Base-by-base conservation (phyloP, 2,888 invertebrate genomes). In the Agriopis aurantiaria region DNA sequence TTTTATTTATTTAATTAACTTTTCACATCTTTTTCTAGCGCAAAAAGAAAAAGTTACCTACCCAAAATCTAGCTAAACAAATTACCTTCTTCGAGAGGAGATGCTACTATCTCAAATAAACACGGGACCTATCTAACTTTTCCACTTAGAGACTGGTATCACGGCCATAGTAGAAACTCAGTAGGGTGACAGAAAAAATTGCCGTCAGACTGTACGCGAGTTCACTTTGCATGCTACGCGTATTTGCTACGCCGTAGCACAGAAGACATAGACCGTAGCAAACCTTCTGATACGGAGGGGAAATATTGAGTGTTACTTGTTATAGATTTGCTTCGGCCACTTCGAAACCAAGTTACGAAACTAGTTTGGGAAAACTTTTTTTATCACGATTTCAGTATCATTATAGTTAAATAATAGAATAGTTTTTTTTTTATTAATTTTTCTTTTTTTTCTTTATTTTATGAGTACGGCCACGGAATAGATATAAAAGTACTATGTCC, bases 131-230 rank as follows among this genome's bases (percentile, higher is more conserved):
- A 78, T 81, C 82, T 80, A 86, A 88, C 84, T 87, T 88, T 87
- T 80, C 84, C 86, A 84, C 86, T 87, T 85, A 86, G 82, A 75
- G 75, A 43, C 75, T 78, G 77, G 77, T 83, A 84, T 86, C 87
- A 84, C 76, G 41, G 40, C 40, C 48, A 14, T 53, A 63, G 65
- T 48, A 33, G 43, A 53, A 62, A 58, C 46, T 14, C 53, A 70
- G 70, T 59, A 55, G 55, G 59, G 9, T 55, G 23, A 51, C 14
- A 45, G 11, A 10, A 43, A 61, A 17, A 67, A 46, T 17, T 41
- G 33, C 11, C 11, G 23, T 53, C 51, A n/a, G 49, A 33, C 23
- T 23, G 52, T 52, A 1, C 17, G 55, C 12, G 40, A 55, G 3
- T 43, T 43, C 43, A 41, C 4, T 46, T 14, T 41, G 8, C 3